Conservation (phyloP, 37 sponge, comb jelly and placozoan species). For the Bolinopsis microptera region DNA sequence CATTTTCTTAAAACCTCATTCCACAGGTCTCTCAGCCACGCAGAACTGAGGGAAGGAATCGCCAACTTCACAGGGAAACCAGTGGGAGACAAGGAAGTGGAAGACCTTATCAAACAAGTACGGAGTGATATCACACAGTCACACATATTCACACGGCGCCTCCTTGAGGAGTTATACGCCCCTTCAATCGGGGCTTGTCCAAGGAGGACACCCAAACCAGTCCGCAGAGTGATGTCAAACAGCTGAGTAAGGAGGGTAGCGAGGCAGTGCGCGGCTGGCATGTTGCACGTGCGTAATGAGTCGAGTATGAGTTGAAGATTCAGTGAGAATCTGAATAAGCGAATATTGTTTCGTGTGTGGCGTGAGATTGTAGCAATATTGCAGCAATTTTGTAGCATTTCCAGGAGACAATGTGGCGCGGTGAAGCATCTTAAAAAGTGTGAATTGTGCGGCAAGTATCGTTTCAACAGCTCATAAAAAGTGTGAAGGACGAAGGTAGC, state of each 20-base stretch:
- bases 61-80: constrained; percentile 53
- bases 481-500: too few species aligned
- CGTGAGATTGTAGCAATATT: too few species aligned
- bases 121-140: not conserved
- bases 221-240: not conserved
- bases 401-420: too few species aligned
- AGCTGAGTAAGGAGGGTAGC: not conserved
- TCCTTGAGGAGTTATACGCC: not conserved
- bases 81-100: not conserved
- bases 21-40: constrained; percentile 14
- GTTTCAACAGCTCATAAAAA: too few species aligned
- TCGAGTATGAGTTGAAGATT: too few species aligned
- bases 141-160: not conserved
- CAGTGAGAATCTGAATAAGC: too few species aligned
- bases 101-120: constrained; percentile 12
- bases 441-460: too few species aligned
- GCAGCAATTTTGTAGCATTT: too few species aligned
- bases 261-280: not conserved
- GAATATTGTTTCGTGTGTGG: too few species aligned
- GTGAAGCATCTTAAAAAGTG: too few species aligned
- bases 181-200: not conserved
- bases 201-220: not conserved
- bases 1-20: too few species aligned
- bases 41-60: constrained; percentile 32
- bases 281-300: not conserved